Evolutionary conservation across 2,888 invertebrate genomes (phyloP).

Genomic region (Empis stercorea): DNA sequence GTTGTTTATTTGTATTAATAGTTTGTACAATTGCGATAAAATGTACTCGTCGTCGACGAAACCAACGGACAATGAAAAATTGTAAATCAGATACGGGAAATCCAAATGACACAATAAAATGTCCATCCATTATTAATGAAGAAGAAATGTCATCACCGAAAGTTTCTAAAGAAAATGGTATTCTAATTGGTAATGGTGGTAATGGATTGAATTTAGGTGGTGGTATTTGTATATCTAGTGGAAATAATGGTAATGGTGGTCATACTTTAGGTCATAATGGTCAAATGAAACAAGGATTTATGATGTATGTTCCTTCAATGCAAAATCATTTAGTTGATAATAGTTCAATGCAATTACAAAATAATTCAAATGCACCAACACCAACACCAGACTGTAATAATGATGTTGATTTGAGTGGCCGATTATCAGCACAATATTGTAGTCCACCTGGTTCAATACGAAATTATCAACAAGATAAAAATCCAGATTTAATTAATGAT

Average conservation of each 20-base stretch:
- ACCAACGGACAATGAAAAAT: slow-evolving; percentile 33
- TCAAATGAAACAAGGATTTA: slow-evolving; percentile 33
- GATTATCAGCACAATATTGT: slow-evolving; percentile 22
- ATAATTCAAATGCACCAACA: slow-evolving; percentile 11
- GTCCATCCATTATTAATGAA: slow-evolving; percentile 35
- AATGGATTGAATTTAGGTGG: neutral
- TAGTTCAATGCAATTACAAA: slow-evolving; percentile 16
- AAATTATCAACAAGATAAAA: slow-evolving; percentile 46
- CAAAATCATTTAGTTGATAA: slow-evolving; percentile 19
- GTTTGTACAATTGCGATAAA: slow-evolving; percentile 54
- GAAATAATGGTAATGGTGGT: slow-evolving; percentile 7
- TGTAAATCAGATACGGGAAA: slow-evolving; percentile 45
- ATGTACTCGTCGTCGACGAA: slow-evolving; percentile 28
- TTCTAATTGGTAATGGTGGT: slow-evolving; percentile 5
- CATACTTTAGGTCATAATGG: slow-evolving; percentile 24
- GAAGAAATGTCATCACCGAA: slow-evolving; percentile 29
- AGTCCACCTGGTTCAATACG: slow-evolving; percentile 44
- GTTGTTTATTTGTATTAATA: slow-evolving; percentile 49
- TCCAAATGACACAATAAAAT: slow-evolving; percentile 43
- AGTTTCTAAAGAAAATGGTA: slow-evolving; percentile 22
- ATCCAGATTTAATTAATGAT: slow-evolving; percentile 69
- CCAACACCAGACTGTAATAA: slow-evolving; percentile 9
- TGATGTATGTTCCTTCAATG: slow-evolving; percentile 29
- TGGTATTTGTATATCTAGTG: neutral
- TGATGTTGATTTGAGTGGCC: neutral